Percentiles rank a stretch among this genome's conserved stretches.
These are phyloP conservation scores for Scylla paramamosain DNA, from an alignment of 1,140 invertebrate species.

Conservation along the genomic window DNA sequence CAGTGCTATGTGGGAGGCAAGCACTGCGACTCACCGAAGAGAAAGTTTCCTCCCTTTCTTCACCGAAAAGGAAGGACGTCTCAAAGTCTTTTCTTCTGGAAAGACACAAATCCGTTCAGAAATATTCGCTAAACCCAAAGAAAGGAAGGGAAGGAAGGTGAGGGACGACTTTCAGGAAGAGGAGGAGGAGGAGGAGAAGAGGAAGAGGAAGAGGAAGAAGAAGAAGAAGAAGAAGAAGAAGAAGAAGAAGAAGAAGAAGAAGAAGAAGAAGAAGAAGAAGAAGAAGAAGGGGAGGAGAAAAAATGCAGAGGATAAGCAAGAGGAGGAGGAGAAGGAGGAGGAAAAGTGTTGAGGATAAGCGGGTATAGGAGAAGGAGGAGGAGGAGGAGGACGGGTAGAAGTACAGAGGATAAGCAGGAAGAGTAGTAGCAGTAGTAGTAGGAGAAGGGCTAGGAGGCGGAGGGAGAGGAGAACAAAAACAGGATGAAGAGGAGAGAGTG, in stretches of 20 bases:
- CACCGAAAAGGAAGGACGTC: neutral
- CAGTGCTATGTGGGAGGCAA: neutral
- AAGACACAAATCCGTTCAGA: conserved; percentile 3
- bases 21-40: neutral
- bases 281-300: neutral
- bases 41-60: neutral
- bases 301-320: neutral
- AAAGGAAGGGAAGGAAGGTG: neutral
- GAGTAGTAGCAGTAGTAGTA: no score
- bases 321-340: neutral
- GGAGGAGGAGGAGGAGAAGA: no score
- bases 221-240: neutral
- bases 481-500: no score
- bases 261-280: neutral
- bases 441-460: no score
- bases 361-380: no score
- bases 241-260: neutral
- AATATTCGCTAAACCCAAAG: neutral
- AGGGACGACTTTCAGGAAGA: neutral
- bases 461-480: no score
- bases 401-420: no score
- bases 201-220: neutral
- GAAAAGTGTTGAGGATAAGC: neutral
- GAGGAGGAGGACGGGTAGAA: no score
- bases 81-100: neutral